These are phyloP conservation scores for Monochamus saltuarius DNA, from an alignment of 1,140 invertebrate genomes.

Conservation along the genomic window DNA sequence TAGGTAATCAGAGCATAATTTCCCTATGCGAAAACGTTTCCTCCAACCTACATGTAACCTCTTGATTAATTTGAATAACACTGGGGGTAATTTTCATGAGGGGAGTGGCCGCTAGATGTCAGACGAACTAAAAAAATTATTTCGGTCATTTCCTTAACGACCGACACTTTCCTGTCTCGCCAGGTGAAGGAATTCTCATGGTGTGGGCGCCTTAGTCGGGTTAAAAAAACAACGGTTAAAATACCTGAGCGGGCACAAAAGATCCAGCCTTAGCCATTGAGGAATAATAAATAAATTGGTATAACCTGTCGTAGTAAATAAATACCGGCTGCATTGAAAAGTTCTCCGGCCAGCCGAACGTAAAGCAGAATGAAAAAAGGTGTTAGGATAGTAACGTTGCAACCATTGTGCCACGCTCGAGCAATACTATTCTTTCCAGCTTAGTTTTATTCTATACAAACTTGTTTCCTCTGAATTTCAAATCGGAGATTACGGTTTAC, in stretches of 20 bases:
- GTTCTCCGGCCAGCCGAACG: not conserved
- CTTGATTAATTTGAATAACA: no score
- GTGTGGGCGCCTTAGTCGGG: not conserved
- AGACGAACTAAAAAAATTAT: not conserved
- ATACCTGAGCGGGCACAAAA: constrained; percentile 3
- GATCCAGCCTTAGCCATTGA: constrained; percentile 4
- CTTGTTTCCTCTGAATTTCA: constrained; percentile 12
- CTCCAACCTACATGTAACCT: no score
- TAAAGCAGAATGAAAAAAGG: constrained; percentile 9
- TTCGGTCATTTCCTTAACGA: constrained; percentile 14
- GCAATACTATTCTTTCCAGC: not conserved
- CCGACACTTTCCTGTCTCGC: constrained; percentile 7
- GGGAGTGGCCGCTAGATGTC: no score
- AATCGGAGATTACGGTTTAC: constrained; percentile 5
- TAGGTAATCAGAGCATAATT: no score
- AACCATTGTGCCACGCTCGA: not conserved
- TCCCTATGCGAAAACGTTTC: no score
- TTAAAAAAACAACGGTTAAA: constrained; percentile 2
- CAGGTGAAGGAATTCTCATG: constrained; percentile 5
- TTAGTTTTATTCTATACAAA: constrained; percentile 6
- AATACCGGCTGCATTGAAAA: constrained; percentile 5
- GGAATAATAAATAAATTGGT: constrained; percentile 13
- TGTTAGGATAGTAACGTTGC: constrained; percentile 13
- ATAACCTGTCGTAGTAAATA: constrained; percentile 12
- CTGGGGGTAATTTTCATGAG: no score